Evolutionary conservation across 2,888 invertebrate species (phyloP).

Genomic region (Xylota segnis): DNA sequence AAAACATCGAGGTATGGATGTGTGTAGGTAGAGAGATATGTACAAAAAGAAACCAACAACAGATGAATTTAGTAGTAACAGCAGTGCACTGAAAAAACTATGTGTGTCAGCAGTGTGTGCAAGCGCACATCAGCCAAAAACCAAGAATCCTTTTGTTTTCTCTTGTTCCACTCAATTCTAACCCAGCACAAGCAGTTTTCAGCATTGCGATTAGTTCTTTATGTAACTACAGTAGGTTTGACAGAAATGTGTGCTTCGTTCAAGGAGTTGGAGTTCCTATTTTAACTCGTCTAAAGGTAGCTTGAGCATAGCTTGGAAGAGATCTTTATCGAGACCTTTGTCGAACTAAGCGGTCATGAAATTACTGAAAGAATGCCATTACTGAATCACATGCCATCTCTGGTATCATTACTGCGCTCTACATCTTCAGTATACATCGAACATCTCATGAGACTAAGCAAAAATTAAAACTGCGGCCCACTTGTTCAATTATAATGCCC

Average conservation of each 20-base stretch:
- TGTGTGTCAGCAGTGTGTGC: constrained; percentile 30
- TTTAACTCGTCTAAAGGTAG: no score
- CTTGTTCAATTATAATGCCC: no score
- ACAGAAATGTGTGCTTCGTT: neutral
- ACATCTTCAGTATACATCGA: no score
- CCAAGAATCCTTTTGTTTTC: neutral
- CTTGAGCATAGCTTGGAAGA: no score
- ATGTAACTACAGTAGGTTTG: constrained; percentile 16
- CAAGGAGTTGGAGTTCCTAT: no score
- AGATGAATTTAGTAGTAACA: constrained; percentile 27
- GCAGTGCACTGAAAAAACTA: constrained; percentile 22
- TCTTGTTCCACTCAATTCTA: neutral
- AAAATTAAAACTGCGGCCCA: no score
- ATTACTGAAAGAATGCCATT: no score
- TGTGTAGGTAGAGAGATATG: constrained; percentile 3
- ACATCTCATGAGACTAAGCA: no score
- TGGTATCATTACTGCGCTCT: no score
- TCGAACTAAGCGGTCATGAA: no score
- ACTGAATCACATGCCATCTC: no score
- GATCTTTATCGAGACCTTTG: no score
- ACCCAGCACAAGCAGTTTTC: constrained; percentile 1
- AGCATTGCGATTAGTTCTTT: neutral
- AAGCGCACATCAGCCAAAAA: constrained; percentile 1
- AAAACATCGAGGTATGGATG: neutral
- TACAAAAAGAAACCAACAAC: constrained; percentile 8